Evolutionary conservation across 2,888 invertebrate genomes (phyloP).

Genomic region (Odontothrips loti): DNA sequence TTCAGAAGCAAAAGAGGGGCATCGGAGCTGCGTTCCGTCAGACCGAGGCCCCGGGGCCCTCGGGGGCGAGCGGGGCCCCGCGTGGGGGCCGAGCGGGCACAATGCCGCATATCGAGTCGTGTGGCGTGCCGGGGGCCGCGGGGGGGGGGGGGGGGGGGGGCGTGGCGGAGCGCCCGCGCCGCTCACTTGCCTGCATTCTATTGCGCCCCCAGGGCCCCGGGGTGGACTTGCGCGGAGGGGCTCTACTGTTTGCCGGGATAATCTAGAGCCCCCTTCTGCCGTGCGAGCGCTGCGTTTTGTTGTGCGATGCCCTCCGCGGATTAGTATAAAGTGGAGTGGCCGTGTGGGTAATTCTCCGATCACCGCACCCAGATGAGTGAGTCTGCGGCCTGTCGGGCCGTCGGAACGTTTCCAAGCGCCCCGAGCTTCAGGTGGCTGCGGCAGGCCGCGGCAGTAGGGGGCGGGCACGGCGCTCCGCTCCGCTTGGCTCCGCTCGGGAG

Average conservation of each 20-base stretch:
- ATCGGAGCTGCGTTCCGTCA: too few species aligned
- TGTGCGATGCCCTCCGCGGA: background rate
- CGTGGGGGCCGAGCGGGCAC: too few species aligned
- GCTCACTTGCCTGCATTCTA: background rate
- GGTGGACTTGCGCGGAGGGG: background rate
- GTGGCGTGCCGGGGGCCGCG: too few species aligned
- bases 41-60: too few species aligned
- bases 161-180: too few species aligned
- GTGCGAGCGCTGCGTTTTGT: background rate
- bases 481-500: background rate
- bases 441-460: background rate
- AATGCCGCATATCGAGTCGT: too few species aligned
- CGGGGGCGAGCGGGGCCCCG: too few species aligned
- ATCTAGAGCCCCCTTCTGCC: background rate
- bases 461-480: background rate
- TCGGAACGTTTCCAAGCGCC: background rate
- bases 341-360: too few species aligned
- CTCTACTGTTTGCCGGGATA: background rate
- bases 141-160: background rate
- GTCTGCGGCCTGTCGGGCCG: background rate
- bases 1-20: too few species aligned
- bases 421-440: background rate
- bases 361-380: too few species aligned
- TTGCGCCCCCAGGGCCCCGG: background rate
- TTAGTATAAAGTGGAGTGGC: background rate